Evolutionary conservation across 2,113 vertebrate genomes (phyloP).

Genomic region (Numida meleagris): DNA sequence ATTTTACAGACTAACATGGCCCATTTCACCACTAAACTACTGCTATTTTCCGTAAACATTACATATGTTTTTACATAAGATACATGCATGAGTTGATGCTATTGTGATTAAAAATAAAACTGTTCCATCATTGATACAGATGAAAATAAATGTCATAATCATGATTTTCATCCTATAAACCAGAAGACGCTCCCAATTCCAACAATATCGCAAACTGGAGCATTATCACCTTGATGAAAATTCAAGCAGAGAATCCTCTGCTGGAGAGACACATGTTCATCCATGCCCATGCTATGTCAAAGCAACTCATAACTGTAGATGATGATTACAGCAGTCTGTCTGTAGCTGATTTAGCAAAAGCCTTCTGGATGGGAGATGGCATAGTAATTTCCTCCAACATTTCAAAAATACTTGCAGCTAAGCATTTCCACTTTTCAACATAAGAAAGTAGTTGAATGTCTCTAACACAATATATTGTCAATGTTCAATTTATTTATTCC

Average conservation of each 20-base stretch:
- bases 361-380: slow-evolving; percentile 37
- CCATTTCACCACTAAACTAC: not conserved
- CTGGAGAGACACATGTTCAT: not conserved
- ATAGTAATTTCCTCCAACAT: slow-evolving; percentile 21
- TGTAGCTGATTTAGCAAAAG: slow-evolving; percentile 48
- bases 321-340: slow-evolving; percentile 17
- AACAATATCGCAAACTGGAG: not conserved
- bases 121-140: not conserved
- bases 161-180: not conserved
- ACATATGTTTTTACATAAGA: not conserved
- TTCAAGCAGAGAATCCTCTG: not conserved
- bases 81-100: not conserved
- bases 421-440: slow-evolving; percentile 22
- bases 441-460: slow-evolving; percentile 18
- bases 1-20: not conserved
- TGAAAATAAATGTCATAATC: not conserved
- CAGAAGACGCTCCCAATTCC: not conserved
- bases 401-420: slow-evolving; percentile 36
- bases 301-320: not conserved
- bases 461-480: slow-evolving; percentile 49
- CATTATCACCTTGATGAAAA: not conserved
- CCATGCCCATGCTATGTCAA: slow-evolving; percentile 1
- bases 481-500: slow-evolving; percentile 64
- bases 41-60: not conserved
- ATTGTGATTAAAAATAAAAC: not conserved